Evolutionary conservation across 2,113 vertebrate genomes (phyloP).

Genomic region (Anguilla japonica): DNA sequence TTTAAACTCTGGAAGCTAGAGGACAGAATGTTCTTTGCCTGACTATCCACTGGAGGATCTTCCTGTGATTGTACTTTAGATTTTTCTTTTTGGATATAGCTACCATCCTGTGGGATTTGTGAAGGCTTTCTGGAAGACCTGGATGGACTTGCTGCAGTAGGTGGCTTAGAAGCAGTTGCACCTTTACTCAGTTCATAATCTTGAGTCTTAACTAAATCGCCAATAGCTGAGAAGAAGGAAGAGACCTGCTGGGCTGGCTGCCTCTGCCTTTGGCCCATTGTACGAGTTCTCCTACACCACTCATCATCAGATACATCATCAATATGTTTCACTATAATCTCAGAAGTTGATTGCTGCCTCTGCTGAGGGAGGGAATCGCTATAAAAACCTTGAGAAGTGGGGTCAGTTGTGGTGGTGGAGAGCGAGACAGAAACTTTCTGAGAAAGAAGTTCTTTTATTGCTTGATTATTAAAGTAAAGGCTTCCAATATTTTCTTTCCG

Average conservation of each 20-base stretch:
- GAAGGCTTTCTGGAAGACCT: constrained; percentile 20
- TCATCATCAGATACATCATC: constrained; percentile 71
- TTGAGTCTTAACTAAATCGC: constrained; percentile 68
- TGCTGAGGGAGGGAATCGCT: constrained; percentile 67
- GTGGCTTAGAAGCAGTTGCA: constrained; percentile 37
- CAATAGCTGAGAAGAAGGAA: constrained; percentile 79
- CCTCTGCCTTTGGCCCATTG: constrained; percentile 71
- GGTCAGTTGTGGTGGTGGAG: constrained; percentile 52
- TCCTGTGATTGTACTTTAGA: constrained; percentile 21
- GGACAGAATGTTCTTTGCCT: constrained; percentile 56
- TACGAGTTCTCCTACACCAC: constrained; percentile 66
- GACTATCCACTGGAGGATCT: constrained; percentile 38
- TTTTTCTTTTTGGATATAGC: constrained; percentile 36
- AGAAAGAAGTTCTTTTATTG: constrained; percentile 62
- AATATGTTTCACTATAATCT: constrained; percentile 66
- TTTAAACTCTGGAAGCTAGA: constrained; percentile 67
- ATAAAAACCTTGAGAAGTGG: constrained; percentile 61
- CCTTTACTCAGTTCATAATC: constrained; percentile 60
- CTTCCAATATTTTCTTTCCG: constrained; percentile 43
- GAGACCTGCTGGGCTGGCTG: constrained; percentile 72
- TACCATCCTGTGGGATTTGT: constrained; percentile 32
- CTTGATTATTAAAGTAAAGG: constrained; percentile 59
- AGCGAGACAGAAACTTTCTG: constrained; percentile 68
- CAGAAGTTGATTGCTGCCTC: constrained; percentile 52
- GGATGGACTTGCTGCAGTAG: neutral